Base-by-base conservation (phyloP, 1,140 invertebrate genomes). In the Polyergus mexicanus region DNA sequence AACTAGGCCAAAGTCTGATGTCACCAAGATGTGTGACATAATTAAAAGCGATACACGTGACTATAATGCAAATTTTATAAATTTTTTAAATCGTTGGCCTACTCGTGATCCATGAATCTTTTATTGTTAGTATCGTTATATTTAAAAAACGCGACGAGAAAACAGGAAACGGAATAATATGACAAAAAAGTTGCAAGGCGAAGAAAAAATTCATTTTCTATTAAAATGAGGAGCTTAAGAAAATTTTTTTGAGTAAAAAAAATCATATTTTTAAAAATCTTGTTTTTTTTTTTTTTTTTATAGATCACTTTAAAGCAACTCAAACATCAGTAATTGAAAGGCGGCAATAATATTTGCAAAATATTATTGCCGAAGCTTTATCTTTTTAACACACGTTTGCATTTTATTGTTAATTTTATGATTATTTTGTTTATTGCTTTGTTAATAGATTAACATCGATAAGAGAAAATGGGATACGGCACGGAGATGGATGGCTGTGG, bases 401-500 rank as follows among this genome's bases (percentile, higher is more conserved):
- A 3, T 44, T 74, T 44, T 32, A 60, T 62, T 32, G 38, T 25
- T 74, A 22, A 56, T 41, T 58, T 22, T n/a, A 44, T 32, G 58
- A 35, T n/a, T 41, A 25, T n/a, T n/a, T n/a, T 11, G 11, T 41
- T 63, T 32, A n/a, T 58, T 11, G 25, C 0, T 44, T 32, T 56
- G 68, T 72, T 87, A 10, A 25, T 35, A 85, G 72, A 78, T 83
- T 62, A 10, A 78, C 5, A 22, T 25, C 25, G 28, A 28, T 47
- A 66, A 44, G 93, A 89, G 94, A 86, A 92, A 62, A 97, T 97
- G 97, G 97, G 96, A 47, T 97, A 97, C 94, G 96, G 96, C 87
- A 96, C 96, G 72, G 96, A 97, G 88, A 97, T 98, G 97, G 97
- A 97, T 92, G 96, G 97, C 91, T 98, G 97, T 92, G 97, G 97